Percentiles rank a stretch among this genome's conserved stretches.
These are phyloP conservation scores for Trichonephila clavipes DNA, from an alignment of 1,140 invertebrate species.

Conservation along the genomic window DNA sequence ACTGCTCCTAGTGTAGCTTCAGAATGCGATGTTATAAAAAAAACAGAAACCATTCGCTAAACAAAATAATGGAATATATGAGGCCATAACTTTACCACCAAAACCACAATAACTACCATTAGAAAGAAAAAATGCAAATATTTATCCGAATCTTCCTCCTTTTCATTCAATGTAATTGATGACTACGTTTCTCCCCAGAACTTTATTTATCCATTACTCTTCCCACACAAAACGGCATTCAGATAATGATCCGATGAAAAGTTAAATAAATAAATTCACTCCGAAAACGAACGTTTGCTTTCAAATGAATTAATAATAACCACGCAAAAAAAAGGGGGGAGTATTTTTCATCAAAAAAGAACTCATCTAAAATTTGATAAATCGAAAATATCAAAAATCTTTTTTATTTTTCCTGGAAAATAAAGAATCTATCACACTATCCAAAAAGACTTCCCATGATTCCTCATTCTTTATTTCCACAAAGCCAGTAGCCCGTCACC, in stretches of 20 bases:
- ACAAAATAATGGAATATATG: no score
- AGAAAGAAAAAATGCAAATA: no score
- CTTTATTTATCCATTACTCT: background rate
- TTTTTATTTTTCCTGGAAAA: background rate
- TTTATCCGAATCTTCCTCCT: background rate
- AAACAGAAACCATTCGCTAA: no score
- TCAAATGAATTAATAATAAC: background rate
- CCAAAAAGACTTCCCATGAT: background rate
- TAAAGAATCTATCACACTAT: background rate
- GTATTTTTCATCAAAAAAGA: background rate
- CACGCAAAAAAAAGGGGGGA: background rate
- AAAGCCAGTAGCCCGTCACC: background rate
- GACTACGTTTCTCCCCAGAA: background rate
- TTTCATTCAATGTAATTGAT: background rate
- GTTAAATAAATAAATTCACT: background rate
- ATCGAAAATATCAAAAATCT: background rate
- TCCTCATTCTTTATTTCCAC: background rate
- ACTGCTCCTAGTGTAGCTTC: no score
- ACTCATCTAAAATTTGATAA: background rate
- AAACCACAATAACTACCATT: no score
- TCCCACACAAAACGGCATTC: no score
- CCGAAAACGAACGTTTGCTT: background rate
- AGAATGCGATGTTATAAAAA: no score
- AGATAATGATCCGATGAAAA: background rate
- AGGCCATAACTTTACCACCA: no score